These are phyloP conservation scores for Gasterosteus aculeatus DNA, from an alignment of 2,113 vertebrate genomes.

Conservation along the genomic window DNA sequence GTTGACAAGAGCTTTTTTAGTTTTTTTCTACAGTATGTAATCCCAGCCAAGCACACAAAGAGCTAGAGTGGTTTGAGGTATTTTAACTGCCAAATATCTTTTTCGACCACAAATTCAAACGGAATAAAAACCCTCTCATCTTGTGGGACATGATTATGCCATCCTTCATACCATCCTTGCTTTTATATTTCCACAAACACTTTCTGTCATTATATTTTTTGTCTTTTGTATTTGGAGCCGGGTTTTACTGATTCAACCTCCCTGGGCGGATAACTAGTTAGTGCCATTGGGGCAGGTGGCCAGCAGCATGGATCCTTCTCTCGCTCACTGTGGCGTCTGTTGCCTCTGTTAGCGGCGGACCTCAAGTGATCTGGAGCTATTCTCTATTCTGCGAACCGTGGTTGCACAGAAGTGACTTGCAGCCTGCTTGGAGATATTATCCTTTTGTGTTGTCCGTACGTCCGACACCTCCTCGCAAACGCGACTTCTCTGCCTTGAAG, in stretches of 20 bases:
- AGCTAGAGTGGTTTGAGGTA: neutral
- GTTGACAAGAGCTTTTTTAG: neutral
- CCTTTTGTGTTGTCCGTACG: neutral
- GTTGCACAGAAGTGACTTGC: neutral
- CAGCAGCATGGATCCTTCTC: conserved; percentile 37
- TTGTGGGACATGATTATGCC: neutral
- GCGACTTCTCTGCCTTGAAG: neutral
- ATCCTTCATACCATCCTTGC: neutral
- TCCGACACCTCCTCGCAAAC: neutral
- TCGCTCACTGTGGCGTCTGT: neutral
- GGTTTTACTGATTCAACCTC: conserved; percentile 5
- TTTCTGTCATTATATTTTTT: neutral
- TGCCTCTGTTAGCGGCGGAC: conserved; percentile 12
- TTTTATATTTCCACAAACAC: neutral
- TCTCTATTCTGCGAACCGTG: neutral
- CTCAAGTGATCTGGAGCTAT: neutral
- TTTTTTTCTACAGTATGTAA: neutral
- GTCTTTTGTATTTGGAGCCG: neutral
- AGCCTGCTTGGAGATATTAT: neutral
- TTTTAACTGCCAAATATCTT: neutral
- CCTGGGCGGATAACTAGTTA: neutral
- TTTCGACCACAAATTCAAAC: neutral
- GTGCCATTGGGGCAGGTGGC: conserved; percentile 33
- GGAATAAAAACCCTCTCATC: neutral
- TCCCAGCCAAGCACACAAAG: neutral